These are phyloP conservation scores for Parascotia fuliginaria DNA, from an alignment of 2,888 invertebrate species.

Conservation along the genomic window DNA sequence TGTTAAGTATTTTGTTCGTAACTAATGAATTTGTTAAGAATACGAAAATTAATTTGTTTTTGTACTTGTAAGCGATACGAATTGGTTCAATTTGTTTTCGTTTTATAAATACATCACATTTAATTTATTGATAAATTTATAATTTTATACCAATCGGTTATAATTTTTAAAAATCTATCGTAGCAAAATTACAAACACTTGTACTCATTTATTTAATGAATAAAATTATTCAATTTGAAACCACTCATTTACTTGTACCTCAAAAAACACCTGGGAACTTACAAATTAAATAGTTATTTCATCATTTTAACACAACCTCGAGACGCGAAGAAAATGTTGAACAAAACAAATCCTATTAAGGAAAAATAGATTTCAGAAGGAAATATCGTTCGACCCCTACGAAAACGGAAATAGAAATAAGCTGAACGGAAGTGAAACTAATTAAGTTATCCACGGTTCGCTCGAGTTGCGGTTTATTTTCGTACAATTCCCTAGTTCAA, in stretches of 20 bases:
- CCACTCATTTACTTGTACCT: background rate
- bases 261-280: constrained; percentile 49
- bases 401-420: constrained; percentile 84
- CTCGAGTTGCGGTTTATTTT: constrained; percentile 80
- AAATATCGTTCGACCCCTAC: constrained; percentile 75
- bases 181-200: too few relatives aligned
- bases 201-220: too few relatives aligned
- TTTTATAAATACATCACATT: background rate
- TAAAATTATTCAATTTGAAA: too few relatives aligned
- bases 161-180: too few relatives aligned
- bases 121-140: too few relatives aligned
- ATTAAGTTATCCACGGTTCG: constrained; percentile 82
- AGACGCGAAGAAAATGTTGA: constrained; percentile 54
- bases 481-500: constrained; percentile 72
- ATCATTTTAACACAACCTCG: constrained; percentile 62
- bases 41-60: background rate
- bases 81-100: background rate
- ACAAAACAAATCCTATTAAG: constrained; percentile 77
- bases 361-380: constrained; percentile 77
- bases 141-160: too few relatives aligned
- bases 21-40: background rate
- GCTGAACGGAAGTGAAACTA: constrained; percentile 83
- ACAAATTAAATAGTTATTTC: constrained; percentile 59
- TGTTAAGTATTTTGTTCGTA: constrained; percentile 22
- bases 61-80: background rate